phyloP scores from a whole-genome alignment of 2,888 invertebrate species.

The Cecidostiba fungosa region DNA sequence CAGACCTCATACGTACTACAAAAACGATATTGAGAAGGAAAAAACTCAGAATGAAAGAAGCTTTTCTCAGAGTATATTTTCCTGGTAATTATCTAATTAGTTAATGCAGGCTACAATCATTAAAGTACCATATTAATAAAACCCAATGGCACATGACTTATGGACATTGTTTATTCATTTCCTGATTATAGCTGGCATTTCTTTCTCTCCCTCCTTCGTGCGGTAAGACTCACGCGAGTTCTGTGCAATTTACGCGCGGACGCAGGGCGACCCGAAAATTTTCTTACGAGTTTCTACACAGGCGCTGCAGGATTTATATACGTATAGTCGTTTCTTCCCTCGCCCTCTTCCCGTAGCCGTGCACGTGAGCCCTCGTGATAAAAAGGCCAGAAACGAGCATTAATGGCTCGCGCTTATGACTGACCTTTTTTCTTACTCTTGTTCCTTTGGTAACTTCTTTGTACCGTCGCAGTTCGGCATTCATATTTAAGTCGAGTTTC shows the following conservation, averaged over 20 bases:
- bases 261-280: not conserved
- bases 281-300: not conserved
- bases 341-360: not conserved
- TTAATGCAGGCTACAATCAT: not conserved
- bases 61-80: too few species aligned
- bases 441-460: conserved; percentile 3
- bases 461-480: conserved; percentile 65
- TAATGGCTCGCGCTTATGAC: conserved; percentile 52
- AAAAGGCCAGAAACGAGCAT: conserved; percentile 46
- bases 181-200: not conserved
- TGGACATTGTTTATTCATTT: too few species aligned
- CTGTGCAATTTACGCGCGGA: not conserved
- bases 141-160: conserved; percentile 20
- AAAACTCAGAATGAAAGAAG: too few species aligned
- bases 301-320: not conserved
- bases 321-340: not conserved
- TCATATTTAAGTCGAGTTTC: conserved; percentile 73
- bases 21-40: too few species aligned
- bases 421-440: conserved; percentile 50
- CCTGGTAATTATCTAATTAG: not conserved
- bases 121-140: conserved; percentile 39
- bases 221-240: not conserved
- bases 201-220: not conserved
- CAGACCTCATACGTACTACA: too few species aligned
- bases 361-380: conserved; percentile 11